phyloP scores from a whole-genome alignment of 1,140 invertebrate genomes.

The Drosophila tropicalis region DNA sequence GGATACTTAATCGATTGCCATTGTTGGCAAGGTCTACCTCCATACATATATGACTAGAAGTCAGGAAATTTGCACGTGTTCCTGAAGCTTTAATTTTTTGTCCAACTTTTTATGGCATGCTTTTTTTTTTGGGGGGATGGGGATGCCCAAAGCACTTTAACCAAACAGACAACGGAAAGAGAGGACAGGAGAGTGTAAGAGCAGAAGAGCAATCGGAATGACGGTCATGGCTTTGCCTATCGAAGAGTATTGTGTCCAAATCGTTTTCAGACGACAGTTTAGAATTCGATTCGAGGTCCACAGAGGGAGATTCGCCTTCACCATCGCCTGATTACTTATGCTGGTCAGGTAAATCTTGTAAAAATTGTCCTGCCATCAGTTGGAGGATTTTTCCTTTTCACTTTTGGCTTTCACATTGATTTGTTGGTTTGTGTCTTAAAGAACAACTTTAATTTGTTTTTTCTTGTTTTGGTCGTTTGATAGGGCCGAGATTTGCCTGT shows the following conservation, averaged over 20 bases:
- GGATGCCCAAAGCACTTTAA: neutral
- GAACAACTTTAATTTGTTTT: conserved; percentile 75
- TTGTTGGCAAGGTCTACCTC: conserved; percentile 24
- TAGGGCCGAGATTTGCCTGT: conserved; percentile 38
- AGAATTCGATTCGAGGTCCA: conserved; percentile 64
- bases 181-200: neutral
- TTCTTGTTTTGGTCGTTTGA: neutral
- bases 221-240: conserved; percentile 33
- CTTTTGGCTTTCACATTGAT: conserved; percentile 45
- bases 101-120: conserved; percentile 4
- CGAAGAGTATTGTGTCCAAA: conserved; percentile 59
- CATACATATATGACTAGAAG: conserved; percentile 37
- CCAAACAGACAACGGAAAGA: neutral
- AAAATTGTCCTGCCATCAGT: conserved; percentile 50
- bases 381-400: conserved; percentile 16
- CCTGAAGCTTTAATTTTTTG: conserved; percentile 34
- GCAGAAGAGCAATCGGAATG: conserved; percentile 14
- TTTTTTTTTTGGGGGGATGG: neutral
- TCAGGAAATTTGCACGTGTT: conserved; percentile 36
- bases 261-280: conserved; percentile 77
- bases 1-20: conserved; percentile 70
- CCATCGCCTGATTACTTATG: conserved; percentile 68
- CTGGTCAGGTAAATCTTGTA: conserved; percentile 78
- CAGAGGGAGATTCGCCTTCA: neutral
- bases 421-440: conserved; percentile 64